Evolutionary conservation across 2,113 vertebrate species (phyloP).

Genomic region (Bos taurus): ARS-UCD2.0 NC_037346.1:60075501-60076000

Average conservation of each 20-base stretch:
- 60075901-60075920: neutral
- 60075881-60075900: neutral
- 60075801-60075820: neutral
- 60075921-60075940: neutral
- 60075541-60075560: neutral
- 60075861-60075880: neutral
- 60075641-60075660: neutral
- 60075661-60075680: neutral
- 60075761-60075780: neutral
- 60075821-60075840: neutral
- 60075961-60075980: neutral
- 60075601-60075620: neutral
- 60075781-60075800: too few species aligned
- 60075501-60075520: rapidly evolving
- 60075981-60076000: neutral
- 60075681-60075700: neutral
- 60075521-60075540: neutral
- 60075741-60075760: too few species aligned
- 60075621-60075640: neutral
- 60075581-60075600: neutral
- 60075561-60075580: neutral
- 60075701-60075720: neutral
- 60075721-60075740: neutral
- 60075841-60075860: neutral
- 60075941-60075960: neutral